Evolutionary conservation across 2,113 vertebrate genomes (phyloP).

Genomic region (Ophiodon elongatus): DNA sequence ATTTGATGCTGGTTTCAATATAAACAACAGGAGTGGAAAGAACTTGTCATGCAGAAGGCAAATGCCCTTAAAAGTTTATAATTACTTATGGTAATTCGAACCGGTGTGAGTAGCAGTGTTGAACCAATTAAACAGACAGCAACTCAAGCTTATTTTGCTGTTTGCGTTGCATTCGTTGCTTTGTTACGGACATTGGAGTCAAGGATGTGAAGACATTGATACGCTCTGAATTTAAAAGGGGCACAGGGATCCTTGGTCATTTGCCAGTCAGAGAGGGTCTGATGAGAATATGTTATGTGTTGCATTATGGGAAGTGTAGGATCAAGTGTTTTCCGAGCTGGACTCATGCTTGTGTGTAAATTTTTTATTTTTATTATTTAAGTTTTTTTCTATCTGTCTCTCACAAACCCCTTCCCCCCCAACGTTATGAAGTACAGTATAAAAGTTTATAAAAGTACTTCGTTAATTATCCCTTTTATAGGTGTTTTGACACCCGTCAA

Average conservation of each 20-base stretch:
- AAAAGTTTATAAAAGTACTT: not conserved
- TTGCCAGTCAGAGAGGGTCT: too few species aligned
- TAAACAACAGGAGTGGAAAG: slow-evolving; percentile 44
- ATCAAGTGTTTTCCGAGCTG: not conserved
- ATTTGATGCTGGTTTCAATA: slow-evolving; percentile 34
- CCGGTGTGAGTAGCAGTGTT: slow-evolving; percentile 51
- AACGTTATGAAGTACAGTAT: not conserved
- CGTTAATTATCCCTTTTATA: not conserved
- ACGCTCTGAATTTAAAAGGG: slow-evolving; percentile 1
- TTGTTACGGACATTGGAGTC: slow-evolving; percentile 18
- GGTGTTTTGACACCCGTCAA: slow-evolving; percentile 10
- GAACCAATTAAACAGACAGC: slow-evolving; percentile 59
- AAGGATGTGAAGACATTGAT: slow-evolving; percentile 12
- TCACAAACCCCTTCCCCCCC: not conserved
- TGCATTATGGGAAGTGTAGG: not conserved
- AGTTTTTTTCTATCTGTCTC: not conserved
- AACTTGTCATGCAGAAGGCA: slow-evolving; percentile 42
- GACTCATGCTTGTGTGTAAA: not conserved
- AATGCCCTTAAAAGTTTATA: slow-evolving; percentile 58
- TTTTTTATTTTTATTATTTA: not conserved
- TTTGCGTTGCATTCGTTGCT: slow-evolving; percentile 27
- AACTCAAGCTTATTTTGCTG: slow-evolving; percentile 37
- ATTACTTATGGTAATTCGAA: slow-evolving; percentile 72
- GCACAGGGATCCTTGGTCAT: too few species aligned
- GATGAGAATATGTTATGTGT: not conserved